Percentiles rank a stretch among this genome's conserved stretches.
Evolutionary conservation across 2,797 vertebrate species (phyloP).

Genomic region (Sternotherus odoratus): DNA sequence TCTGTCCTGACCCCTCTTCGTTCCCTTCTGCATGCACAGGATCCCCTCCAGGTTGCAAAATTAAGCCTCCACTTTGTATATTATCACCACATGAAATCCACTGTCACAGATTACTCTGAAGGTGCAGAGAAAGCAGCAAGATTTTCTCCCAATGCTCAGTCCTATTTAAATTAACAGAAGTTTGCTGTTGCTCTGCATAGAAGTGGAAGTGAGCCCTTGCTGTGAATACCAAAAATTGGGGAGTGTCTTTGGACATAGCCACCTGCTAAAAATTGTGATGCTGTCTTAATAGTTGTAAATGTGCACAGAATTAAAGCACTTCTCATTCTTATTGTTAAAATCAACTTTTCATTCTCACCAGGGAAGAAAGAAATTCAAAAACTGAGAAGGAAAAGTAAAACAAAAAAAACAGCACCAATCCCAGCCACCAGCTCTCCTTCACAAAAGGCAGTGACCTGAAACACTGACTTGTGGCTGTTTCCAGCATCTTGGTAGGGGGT

Average conservation of each 20-base stretch:
- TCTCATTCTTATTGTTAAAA: no score
- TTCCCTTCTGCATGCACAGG: not conserved
- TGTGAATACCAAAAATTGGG: slow-evolving; percentile 32
- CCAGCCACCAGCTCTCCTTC: not conserved
- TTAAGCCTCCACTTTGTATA: not conserved
- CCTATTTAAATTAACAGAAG: slow-evolving; percentile 61
- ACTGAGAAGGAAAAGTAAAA: not conserved
- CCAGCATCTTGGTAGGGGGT: not conserved
- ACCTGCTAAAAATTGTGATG: no score
- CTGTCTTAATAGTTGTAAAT: slow-evolving; percentile 30
- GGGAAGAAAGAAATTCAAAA: not conserved
- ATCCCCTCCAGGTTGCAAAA: not conserved
- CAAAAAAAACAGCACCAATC: not conserved
- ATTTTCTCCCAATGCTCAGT: slow-evolving; percentile 6
- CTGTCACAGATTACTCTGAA: not conserved
- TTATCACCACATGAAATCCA: not conserved
- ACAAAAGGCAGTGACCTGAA: not conserved
- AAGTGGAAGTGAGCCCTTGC: slow-evolving; percentile 27
- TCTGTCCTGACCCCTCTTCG: no score
- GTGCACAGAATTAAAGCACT: slow-evolving; percentile 34
- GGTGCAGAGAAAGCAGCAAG: slow-evolving; percentile 31
- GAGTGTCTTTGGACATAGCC: not conserved
- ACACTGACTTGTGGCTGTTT: not conserved
- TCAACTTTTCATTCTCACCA: not conserved
- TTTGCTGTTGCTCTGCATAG: slow-evolving; percentile 64